Evolutionary conservation across 2,888 invertebrate genomes (phyloP), one percentile per base, ranked within the genome.

Genomic region (Toxonevra muliebris): DNA sequence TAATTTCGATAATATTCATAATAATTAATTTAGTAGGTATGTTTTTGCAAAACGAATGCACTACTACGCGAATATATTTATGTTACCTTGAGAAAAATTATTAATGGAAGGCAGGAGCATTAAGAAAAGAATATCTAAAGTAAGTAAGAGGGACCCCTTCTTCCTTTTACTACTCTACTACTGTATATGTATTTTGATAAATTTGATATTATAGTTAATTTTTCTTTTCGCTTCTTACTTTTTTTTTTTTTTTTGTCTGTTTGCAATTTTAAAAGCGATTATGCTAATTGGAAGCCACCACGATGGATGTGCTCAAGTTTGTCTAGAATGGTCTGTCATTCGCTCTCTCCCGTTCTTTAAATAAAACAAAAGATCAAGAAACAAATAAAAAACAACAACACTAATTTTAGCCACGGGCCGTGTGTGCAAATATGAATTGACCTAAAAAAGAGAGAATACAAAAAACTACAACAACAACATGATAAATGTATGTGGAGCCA

Each of bases 21-120:
- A 59, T 68, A 70, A 70, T 70, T 70, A 70, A 61, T 68, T 70
- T 63, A 66, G 65, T 58, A 62, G 65, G 65, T 58, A 57, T 61
- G 48, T 62, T 19, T 43, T 50, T 50, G 50, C 50, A 63, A 60
- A 60, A 50, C 55, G 19, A 40, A 50, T 41, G 43, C 57, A 15
- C 17, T 48, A 5, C 20, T 55, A 40, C 17, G 15, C 12, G 10
- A 17, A 17, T 41, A 53, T 60, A 40, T 17, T 58, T 50, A 50
- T 13, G 17, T n/a, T 45, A 40, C 53, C 42, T n/a, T 20, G 52
- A 43, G 54, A 52, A 41, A 13, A 41, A 30, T 12, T 40, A 57
- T 17, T 0, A 40, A 13, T 8, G 52, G 57, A n/a, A 58, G 57
- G 15, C 42, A 41, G 20, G 12, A 11, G n/a, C 43, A 19, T 43